Evolutionary conservation across 2,797 vertebrate species (phyloP), one percentile per base, ranked within the genome.

Genomic region (Muraenolepis orangiensis): DNA sequence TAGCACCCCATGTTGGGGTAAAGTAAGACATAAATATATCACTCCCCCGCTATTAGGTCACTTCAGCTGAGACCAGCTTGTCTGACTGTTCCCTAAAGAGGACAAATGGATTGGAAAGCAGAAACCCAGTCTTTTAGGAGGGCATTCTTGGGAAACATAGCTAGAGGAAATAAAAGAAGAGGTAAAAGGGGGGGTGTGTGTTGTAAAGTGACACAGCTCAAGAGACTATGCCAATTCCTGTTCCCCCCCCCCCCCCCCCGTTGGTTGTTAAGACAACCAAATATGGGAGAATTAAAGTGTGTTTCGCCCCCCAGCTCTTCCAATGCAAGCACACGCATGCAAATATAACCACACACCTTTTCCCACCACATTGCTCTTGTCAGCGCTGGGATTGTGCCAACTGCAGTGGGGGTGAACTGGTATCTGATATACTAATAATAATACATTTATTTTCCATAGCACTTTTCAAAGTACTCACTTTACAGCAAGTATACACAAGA

Each of bases 21-120:
- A 85, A 89, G 86, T 89, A 87, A 91, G 91, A 90, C 83, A 82
- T 75, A 84, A 85, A 90, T 89, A 89, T 89, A 89, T 91, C 89
- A 87, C 82, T 29, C 66, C 75, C 75, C 76, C 81, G 75, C 84
- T 86, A 86, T 89, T 89, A 88, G 86, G 87, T 89, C 90, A 88
- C 89, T 80, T 84, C 84, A 68, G 80, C 66, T 31, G 64, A 57
- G 75, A 8, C 51, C 51, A 23, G 51, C 51, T 57, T 72, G 76
- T 86, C 81, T 84, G 83, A 85, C 82, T 85, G 75, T 72, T 78
- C 85, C 74, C 84, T 75, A 80, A 72, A 71, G 75, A 76, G 78
- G 90, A 84, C 85, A 81, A 85, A 88, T 69, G 76, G 64, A 80
- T 74, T 72, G 66, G 82, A 90, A 89, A 90, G 85, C 79, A 90